These are phyloP conservation scores for Scaptomyza parva DNA, from an alignment of 2,888 invertebrate genomes.

Conservation along the genomic window DNA sequence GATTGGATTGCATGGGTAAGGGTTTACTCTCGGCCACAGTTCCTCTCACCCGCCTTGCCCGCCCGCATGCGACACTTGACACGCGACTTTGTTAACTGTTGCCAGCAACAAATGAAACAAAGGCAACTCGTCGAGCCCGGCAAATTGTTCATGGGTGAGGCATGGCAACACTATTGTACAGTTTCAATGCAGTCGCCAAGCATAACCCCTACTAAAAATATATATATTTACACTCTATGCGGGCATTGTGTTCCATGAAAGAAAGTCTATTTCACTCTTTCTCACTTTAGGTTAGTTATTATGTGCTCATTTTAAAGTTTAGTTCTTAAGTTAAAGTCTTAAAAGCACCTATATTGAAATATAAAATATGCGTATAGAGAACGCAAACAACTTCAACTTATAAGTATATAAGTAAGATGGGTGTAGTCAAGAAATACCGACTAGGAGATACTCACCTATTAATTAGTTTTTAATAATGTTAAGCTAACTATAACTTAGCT, in stretches of 20 bases:
- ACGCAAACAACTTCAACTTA: not conserved
- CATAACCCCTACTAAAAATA: not conserved
- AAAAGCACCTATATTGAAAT: not conserved
- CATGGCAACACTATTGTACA: conserved; percentile 23
- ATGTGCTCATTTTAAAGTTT: not conserved
- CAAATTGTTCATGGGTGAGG: conserved; percentile 1
- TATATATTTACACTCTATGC: not conserved
- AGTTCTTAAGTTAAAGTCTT: conserved; percentile 10
- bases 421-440: no score
- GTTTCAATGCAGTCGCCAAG: conserved; percentile 6
- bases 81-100: conserved; percentile 59
- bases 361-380: not conserved
- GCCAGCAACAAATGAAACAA: conserved; percentile 30
- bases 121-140: conserved; percentile 15
- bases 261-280: not conserved
- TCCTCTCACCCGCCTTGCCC: not conserved
- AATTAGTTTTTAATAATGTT: no score
- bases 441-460: no score
- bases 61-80: conserved; percentile 64
- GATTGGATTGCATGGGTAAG: conserved; percentile 25
- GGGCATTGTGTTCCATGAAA: conserved; percentile 13
- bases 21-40: conserved; percentile 24
- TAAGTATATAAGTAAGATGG: not conserved
- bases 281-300: conserved; percentile 5
- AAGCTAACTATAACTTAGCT: no score